Evolutionary conservation across 1,140 invertebrate genomes (phyloP).

Genomic region (Piezodorus guildinii): DNA sequence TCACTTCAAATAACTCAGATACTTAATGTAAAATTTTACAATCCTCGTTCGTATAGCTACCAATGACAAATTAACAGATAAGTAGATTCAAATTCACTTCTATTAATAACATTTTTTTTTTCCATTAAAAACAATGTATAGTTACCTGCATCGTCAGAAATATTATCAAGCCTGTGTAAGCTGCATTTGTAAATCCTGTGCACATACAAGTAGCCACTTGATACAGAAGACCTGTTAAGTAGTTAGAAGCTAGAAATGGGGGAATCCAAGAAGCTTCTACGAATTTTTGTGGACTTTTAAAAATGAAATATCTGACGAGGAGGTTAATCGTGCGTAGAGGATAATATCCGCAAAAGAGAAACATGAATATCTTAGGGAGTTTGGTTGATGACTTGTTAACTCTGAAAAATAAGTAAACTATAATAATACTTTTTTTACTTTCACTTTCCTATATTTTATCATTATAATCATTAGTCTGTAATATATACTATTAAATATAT

Average conservation of each 20-base stretch:
- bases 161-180: neutral
- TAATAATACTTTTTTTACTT: too few species aligned
- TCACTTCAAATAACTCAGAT: too few species aligned
- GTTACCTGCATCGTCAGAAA: neutral
- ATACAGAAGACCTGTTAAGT: neutral
- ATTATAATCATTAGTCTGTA: too few species aligned
- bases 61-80: too few species aligned
- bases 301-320: neutral
- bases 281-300: neutral
- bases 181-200: conserved; percentile 4
- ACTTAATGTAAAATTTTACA: too few species aligned
- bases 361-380: neutral
- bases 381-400: neutral
- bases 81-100: too few species aligned
- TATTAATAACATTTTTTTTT: too few species aligned
- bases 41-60: too few species aligned
- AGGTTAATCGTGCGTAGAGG: neutral
- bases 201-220: neutral
- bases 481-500: too few species aligned
- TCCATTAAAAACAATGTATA: too few species aligned
- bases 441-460: too few species aligned
- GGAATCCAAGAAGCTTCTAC: neutral
- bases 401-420: neutral
- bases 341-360: neutral
- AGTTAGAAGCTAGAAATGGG: neutral